phyloP scores from a whole-genome alignment of 1,140 invertebrate genomes.

The Drosophila sulfurigaster region DNA sequence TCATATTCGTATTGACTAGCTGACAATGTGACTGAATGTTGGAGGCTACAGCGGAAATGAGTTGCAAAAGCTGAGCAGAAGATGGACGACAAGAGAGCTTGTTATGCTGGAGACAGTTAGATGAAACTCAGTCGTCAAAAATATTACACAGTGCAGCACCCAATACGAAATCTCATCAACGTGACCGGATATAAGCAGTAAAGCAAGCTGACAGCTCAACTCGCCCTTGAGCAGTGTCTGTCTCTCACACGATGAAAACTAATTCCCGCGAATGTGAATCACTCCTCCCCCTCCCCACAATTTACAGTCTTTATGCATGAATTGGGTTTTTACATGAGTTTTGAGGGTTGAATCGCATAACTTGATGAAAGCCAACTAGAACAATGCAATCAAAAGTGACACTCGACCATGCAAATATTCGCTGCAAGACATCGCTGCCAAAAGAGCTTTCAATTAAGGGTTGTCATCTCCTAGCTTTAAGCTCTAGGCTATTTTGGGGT shows the following conservation, averaged over 20 bases:
- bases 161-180: neutral
- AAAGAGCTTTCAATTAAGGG: constrained; percentile 17
- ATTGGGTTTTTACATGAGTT: constrained; percentile 2
- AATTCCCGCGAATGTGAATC: constrained; percentile 16
- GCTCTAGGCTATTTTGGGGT: constrained; percentile 16
- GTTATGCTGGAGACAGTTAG: constrained; percentile 48
- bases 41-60: constrained; percentile 78
- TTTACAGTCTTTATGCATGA: constrained; percentile 2
- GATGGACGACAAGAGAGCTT: constrained; percentile 70
- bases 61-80: constrained; percentile 82
- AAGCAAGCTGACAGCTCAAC: constrained; percentile 72
- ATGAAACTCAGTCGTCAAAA: constrained; percentile 26
- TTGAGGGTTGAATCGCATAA: constrained; percentile 27
- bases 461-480: neutral
- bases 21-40: constrained; percentile 44
- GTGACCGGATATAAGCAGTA: constrained; percentile 75
- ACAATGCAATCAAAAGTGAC: constrained; percentile 27
- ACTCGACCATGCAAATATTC: constrained; percentile 54
- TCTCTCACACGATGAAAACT: constrained; percentile 38
- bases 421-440: constrained; percentile 43
- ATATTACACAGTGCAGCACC: neutral
- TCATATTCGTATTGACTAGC: neutral
- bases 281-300: neutral
- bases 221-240: constrained; percentile 27
- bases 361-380: constrained; percentile 29